Evolutionary conservation across 2,797 vertebrate species (phyloP), one percentile per base, ranked within the genome.

Genomic region (Bradypus variegatus): DNA sequence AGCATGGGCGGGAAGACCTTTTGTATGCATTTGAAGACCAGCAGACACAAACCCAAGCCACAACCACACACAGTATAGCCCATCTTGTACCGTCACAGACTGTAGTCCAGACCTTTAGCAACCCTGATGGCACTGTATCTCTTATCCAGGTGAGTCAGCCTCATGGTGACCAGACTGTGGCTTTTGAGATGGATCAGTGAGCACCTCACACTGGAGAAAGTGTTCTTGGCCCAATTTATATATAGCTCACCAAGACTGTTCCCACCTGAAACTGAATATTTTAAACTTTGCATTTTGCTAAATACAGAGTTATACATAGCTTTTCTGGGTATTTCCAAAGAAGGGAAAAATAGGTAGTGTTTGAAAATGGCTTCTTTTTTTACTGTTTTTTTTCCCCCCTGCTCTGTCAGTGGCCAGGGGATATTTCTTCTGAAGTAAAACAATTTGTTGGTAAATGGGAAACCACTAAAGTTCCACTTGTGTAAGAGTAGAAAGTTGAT

Each of bases 61-160:
- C 98, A 0, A 97, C 99, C 89, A 97, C 98, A 0, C 99, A 99
- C 94, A 98, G 98, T 92, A 99, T 99, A 94, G 98, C 99, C 11
- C 99, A 99, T 95, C 98, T 99, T 1, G 98, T 99, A 72, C 99
- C 99, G 0, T 99, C 99, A 0, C 99, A 99, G 96, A 99, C 99
- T 0, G 99, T 99, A 95, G 99, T 99, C n/a, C 99, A 99, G 96
- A 99, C 99, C 80, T 98, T 99, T 97, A 99, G 98, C 97, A 99
- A 99, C 96, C 99, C 99, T 0, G 99, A 99, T 1, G 99, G 99
- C 96, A 99, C 99, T 0, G 99, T 99, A 36, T 99, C 99, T 0
- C 99, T 99, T 89, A 99, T 99, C 97, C 99, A 99, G 98, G 99
- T 99, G 94, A 96, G 96, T 69, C 70, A 72, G 81, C 33, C 33